Base-by-base conservation (phyloP, 2,113 vertebrate genomes). In the Hemibagrus wyckioides region DNA sequence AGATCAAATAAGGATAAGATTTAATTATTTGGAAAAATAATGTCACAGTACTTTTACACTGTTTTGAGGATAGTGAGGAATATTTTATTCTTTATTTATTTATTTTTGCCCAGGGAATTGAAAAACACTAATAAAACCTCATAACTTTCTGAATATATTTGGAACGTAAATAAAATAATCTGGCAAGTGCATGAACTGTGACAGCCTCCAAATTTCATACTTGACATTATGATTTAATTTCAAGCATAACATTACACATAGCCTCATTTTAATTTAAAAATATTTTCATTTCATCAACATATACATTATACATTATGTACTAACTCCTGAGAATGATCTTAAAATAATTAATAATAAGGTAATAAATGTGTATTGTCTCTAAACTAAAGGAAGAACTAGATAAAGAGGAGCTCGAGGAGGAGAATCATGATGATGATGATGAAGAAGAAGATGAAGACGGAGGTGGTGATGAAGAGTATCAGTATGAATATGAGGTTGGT, bases 401-500 rank as follows among this genome's bases (percentile, higher is more conserved):
- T 17, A 90, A 92, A 15, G 85, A 88, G 25, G 88, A 89, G 76
- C 39, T 75, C 1, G 88, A 87, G 25, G 92, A 92, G 11, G 90
- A 92, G 80, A 87, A 90, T 76, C n/a, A 61, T 3, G 92, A 92
- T 23, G 92, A 92, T 23, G 86, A 86, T 11, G 86, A 89, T 71
- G 39, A 67, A 1, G 89, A 89, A 30, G 92, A 92, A 11, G 91
- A 90, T 75, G 91, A 91, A 19, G 90, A 91, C 69, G 87, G 88
- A 82, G 87, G 92, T 85, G 88, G 92, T 0, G 63, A 41, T 5
- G 93, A 93, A 88, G 93, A 92, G 54, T 90, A 93, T 90, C 86
- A 83, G 80, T 91, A 93, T 90, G 92, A 94, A 73, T 93, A 94
- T 9, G 91, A 95, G 94, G 95, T 95, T 89, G 77, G 80, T 86